Percentiles rank a stretch among this genome's conserved stretches.
phyloP scores from a whole-genome alignment of 2,113 vertebrate genomes.

The Crotalus viridis region DNA sequence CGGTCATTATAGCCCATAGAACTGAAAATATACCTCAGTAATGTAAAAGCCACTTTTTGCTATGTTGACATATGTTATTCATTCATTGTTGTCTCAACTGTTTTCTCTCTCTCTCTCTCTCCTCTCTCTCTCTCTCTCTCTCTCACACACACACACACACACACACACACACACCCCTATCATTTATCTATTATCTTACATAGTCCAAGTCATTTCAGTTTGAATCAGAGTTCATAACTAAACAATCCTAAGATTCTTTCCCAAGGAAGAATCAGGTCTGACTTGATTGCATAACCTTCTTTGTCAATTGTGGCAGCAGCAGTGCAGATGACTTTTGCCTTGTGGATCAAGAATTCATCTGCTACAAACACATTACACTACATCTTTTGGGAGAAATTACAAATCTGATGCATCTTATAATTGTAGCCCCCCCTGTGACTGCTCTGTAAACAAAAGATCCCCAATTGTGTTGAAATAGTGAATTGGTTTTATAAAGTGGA shows the following conservation, averaged over 20 bases:
- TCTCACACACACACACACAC: too few relatives aligned
- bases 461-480: slow-evolving; percentile 2
- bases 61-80: not conserved
- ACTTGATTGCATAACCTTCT: not conserved
- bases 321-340: not conserved
- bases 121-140: too few relatives aligned
- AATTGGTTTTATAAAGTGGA: not conserved
- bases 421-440: not conserved
- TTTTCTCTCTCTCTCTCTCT: not conserved
- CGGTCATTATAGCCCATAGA: not conserved
- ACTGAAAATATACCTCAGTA: not conserved
- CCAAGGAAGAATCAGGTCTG: not conserved
- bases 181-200: not conserved
- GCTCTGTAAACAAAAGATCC: not conserved
- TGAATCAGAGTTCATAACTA: not conserved
- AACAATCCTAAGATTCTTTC: not conserved
- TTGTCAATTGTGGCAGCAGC: not conserved
- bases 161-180: not conserved
- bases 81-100: not conserved
- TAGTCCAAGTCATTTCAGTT: not conserved
- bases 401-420: not conserved
- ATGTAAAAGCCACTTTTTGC: not conserved
- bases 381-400: not conserved
- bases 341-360: not conserved
- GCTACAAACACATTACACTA: not conserved